Evolutionary conservation across 2,113 vertebrate species (phyloP).

Genomic region (Pica pica): DNA sequence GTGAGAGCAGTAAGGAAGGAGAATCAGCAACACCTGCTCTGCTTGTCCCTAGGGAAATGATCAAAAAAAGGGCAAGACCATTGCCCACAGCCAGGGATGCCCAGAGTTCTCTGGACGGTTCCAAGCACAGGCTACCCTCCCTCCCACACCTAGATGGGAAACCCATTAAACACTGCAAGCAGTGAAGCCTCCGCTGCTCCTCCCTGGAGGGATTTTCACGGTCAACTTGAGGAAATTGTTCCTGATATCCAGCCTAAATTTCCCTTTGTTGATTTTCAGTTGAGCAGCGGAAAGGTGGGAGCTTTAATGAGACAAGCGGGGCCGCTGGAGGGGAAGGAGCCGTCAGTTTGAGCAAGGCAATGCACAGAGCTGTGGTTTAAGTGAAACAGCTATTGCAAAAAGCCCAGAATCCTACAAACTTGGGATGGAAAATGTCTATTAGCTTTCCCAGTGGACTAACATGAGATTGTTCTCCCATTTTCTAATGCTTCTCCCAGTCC

Average conservation of each 20-base stretch:
- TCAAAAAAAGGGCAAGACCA: background rate
- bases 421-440: constrained; percentile 48
- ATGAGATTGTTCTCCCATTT: constrained; percentile 26
- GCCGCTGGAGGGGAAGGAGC: constrained; percentile 43
- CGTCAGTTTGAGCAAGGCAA: constrained; percentile 46
- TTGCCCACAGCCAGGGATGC: background rate
- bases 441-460: constrained; percentile 21
- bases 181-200: background rate
- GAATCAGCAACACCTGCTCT: background rate
- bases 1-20: background rate
- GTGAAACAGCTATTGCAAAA: background rate
- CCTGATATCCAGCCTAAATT: constrained; percentile 48
- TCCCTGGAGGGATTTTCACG: constrained; percentile 24
- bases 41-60: background rate
- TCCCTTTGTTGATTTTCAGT: constrained; percentile 54
- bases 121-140: background rate
- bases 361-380: constrained; percentile 40
- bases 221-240: constrained; percentile 52
- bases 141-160: constrained; percentile 31
- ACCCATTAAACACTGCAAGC: constrained; percentile 9
- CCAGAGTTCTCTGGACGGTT: fast-evolving
- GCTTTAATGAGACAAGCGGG: constrained; percentile 55
- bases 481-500: constrained; percentile 43
- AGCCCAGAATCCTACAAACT: constrained; percentile 11
- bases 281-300: constrained; percentile 58